Conservation (phyloP, 2,797 vertebrate species). For the Darevskia nairensis region DNA sequence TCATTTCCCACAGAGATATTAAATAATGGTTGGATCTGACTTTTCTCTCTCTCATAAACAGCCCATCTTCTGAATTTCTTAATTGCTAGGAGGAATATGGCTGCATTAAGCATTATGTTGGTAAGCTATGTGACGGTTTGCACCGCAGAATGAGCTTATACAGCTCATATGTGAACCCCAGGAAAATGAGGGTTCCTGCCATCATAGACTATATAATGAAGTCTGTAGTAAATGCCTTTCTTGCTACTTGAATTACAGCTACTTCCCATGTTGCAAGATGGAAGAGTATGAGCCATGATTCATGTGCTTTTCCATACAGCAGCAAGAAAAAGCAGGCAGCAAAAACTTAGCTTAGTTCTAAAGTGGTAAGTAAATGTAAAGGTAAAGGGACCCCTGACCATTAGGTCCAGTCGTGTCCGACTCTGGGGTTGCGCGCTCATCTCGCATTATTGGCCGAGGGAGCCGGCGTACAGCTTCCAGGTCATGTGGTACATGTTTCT, state of each 20-base stretch:
- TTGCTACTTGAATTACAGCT: not conserved
- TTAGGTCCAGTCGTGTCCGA: no score
- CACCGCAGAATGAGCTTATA: not conserved
- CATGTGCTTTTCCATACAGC: no score
- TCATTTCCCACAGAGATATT: constrained; percentile 19
- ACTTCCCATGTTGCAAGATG: not conserved
- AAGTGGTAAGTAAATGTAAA: no score
- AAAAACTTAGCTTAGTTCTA: no score
- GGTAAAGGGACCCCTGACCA: no score
- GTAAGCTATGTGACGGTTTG: not conserved
- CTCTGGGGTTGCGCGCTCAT: no score
- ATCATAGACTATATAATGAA: not conserved
- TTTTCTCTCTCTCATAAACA: constrained; percentile 13
- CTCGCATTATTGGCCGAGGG: no score
- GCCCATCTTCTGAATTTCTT: not conserved
- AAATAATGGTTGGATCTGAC: constrained; percentile 25
- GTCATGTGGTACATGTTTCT: no score
- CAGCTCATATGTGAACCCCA: not conserved
- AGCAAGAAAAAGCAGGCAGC: no score
- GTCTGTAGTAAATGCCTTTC: not conserved
- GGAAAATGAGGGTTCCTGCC: not conserved
- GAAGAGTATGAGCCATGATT: not conserved
- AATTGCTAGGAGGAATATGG: constrained; percentile 9
- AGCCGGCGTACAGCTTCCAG: no score
- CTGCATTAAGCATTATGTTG: not conserved